Evolutionary conservation across 1,140 invertebrate genomes (phyloP), one percentile per base, ranked within the genome.

Genomic region (Eueides isabella): DNA sequence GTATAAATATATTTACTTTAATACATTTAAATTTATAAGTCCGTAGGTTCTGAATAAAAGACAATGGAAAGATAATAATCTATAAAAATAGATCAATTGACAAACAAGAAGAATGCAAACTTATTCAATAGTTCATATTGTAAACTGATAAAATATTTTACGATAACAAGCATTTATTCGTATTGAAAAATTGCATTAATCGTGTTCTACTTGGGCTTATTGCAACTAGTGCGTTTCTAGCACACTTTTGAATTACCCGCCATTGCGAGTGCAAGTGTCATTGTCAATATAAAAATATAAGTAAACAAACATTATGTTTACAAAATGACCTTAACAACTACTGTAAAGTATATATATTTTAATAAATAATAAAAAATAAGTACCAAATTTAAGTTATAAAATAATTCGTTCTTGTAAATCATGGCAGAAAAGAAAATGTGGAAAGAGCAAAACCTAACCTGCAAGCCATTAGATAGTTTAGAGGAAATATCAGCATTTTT

Each of bases 391-490:
- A 61, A 67, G 29, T 68, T 30, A 61, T 14, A n/a, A 31, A n/a
- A 29, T 30, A 23, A 30, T 61, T 73, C 28, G 30, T 30, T 66
- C 29, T 23, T 19, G 61, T 55, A 23, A 55, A 83, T 79, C 71
- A 85, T 88, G 84, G 67, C 80, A 55, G 82, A 77, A 61, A 83
- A 80, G 71, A 80, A 79, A 75, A 79, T 82, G 64, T 82, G 78
- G 77, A 79, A 75, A 61, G 67, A 78, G 26, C 67, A 81, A 29
- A 82, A 88, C 81, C 74, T 88, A 84, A 89, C 83, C 80, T 92
- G 91, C 66, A 89, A 86, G 70, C 91, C 91, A 28, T 74, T 92
- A 5, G 83, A 89, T 73, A 83, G 72, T 7, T 86, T 84, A 41
- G 79, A 81, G 64, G 91, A 91, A 61, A 83, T 93, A 65, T 23